Conservation (phyloP, 2,888 invertebrate species). For the Sturmia bella region DNA sequence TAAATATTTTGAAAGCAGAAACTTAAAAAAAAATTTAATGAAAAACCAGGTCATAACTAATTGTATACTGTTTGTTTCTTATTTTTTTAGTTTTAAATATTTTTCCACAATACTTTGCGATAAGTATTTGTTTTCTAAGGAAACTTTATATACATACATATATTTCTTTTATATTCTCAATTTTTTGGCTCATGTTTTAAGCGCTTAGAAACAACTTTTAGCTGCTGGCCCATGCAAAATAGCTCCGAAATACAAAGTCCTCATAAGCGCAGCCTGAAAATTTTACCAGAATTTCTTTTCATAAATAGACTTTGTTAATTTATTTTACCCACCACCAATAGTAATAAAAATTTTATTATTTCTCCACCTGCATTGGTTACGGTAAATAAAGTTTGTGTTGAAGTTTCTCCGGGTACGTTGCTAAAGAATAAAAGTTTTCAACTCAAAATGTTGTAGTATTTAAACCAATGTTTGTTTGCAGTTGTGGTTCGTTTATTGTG, state of each 20-base stretch:
- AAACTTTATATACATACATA: no score
- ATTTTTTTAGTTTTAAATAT: no score
- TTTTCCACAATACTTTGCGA: no score
- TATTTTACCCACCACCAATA: constrained; percentile 15
- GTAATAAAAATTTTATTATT: constrained; percentile 28
- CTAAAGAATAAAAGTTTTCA: constrained; percentile 8
- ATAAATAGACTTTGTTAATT: not conserved
- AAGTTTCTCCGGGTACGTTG: constrained; percentile 7
- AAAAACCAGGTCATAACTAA: no score
- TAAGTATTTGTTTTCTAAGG: no score
- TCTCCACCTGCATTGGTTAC: constrained; percentile 28
- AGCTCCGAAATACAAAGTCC: not conserved
- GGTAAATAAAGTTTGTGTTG: constrained; percentile 43
- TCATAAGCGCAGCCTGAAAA: not conserved
- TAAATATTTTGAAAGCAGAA: no score
- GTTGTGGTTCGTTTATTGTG: constrained; percentile 13
- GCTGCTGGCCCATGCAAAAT: no score
- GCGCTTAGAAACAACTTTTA: no score
- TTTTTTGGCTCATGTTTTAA: no score
- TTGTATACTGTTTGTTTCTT: no score
- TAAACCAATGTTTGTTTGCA: constrained; percentile 33
- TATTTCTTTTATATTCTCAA: no score
- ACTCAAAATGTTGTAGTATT: not conserved
- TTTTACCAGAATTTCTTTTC: not conserved
- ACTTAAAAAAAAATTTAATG: no score